phyloP scores from a whole-genome alignment of 2,113 vertebrate genomes.

The Corythaixoides concolor region DNA sequence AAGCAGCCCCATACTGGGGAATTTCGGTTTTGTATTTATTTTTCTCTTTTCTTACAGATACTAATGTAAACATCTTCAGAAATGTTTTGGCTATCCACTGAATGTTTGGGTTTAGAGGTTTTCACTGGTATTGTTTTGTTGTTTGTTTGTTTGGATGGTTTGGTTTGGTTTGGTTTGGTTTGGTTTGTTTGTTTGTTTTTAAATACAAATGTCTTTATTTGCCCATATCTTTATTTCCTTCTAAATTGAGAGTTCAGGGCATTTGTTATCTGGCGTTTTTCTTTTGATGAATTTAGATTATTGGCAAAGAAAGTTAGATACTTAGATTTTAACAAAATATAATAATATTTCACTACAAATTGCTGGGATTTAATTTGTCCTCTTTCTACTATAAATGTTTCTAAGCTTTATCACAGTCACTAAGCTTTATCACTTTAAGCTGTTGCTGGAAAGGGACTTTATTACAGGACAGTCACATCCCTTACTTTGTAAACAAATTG shows the following conservation, averaged over 20 bases:
- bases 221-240: background rate
- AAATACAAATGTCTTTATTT: background rate
- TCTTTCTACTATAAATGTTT: background rate
- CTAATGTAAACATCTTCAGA: background rate
- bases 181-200: background rate
- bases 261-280: background rate
- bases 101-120: background rate
- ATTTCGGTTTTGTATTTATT: background rate
- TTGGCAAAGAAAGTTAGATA: background rate
- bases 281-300: background rate
- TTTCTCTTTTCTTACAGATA: background rate
- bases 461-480: background rate
- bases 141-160: background rate
- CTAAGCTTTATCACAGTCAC: background rate
- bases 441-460: slow-evolving; percentile 16
- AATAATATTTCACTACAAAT: background rate
- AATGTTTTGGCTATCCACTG: background rate
- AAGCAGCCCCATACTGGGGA: background rate
- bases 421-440: background rate
- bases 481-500: slow-evolving; percentile 49
- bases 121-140: background rate
- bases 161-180: no score
- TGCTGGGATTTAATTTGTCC: background rate
- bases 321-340: background rate
- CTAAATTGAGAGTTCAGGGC: background rate